Evolutionary conservation across 2,797 vertebrate genomes (phyloP), one percentile per base, ranked within the genome.

Genomic region (Valencia hispanica): DNA sequence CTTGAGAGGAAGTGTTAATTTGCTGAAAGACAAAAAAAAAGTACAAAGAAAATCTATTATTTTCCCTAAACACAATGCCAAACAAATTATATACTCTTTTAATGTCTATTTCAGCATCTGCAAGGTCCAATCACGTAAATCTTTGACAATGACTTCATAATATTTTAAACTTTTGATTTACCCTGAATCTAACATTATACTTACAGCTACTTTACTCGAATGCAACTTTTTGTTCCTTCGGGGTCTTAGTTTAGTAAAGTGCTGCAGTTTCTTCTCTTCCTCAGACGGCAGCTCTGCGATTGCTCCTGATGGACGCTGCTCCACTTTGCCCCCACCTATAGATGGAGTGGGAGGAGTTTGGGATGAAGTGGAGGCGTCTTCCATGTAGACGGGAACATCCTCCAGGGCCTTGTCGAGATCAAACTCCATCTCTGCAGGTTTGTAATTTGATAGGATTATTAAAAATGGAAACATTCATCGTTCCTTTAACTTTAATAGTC

Each of bases 321-420:
- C 97, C 5, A 82, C 91, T 81, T 94, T 96, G 57, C 89, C 59
- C 45, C 82, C 79, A 18, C 90, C 91, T 79, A 94, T 90, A 74
- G 91, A 88, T 5, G 88, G 85, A 59, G 90, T 87, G 0, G 91
- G 70, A 5, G 91, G 86, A 51, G 90, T 74, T 10, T 90, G 87
- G 53, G 90, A 91, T 14, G 86, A 83, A 17, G 77, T 10, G 15
- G 95, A 92, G 1, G 95, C 91, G 70, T 99, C 97, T 79, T 99
- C 98, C 68, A 97, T 80, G 72, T 98, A 97, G 83, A 97, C 91
- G 0, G 97, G 98, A 74, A 99, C 96, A 68, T 98, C 97, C 92
- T 98, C 97, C 86, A 99, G 93, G 6, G 98, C 98, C 90, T 97
- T 99, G 92, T 99, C 98, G 76, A 99, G 93, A 91, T 99, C 98